Base-by-base conservation (phyloP, 2,888 invertebrate genomes). In the Netelia virgata region DNA sequence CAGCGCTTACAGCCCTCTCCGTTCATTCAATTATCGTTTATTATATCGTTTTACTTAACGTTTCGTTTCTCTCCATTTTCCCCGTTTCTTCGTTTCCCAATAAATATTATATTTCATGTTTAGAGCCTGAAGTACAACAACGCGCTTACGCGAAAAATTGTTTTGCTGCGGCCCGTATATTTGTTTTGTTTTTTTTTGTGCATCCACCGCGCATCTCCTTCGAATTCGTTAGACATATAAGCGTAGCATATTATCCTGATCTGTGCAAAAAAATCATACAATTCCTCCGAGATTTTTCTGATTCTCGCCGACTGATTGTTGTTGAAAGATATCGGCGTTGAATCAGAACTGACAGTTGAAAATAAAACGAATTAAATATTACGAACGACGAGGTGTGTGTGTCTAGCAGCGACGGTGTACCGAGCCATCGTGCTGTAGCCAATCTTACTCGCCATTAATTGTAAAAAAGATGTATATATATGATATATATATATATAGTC, bases 341-440 rank as follows among this genome's bases (percentile, higher is more conserved):
- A 55, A 16, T 43, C 72, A 28, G 16, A 55, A 64, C n/a, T 9
- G 61, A 28, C 43, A 47, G 28, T 28, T 18, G n/a, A 57, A 69
- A 61, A 70, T 50, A 77, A 50, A 64, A 70, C 47, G 61, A 66
- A 36, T 61, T 23, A 63, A 55, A 68, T 8, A 36, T 74, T 57
- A 55, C 50, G 43, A 66, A 87, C 77, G 83, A 77, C 76, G 77
- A 83, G 75, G 72, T 16, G 16, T 85, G 72, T 16, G 16, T 85
- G 88, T 85, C 88, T 90, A 86, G 66, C 83, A 87, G 90, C 88
- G 36, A 85, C 87, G 88, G 86, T 90, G 90, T 86, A 53, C 88
- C 87, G 82, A 11, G 89, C 90, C 90, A 90, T 90, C 88, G 88
- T 86, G 86, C 88, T 84, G 86, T 86, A 90, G 90, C 77, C 87